Evolutionary conservation across 1,140 invertebrate genomes (phyloP).

Genomic region (Lasioglossum albipes): DNA sequence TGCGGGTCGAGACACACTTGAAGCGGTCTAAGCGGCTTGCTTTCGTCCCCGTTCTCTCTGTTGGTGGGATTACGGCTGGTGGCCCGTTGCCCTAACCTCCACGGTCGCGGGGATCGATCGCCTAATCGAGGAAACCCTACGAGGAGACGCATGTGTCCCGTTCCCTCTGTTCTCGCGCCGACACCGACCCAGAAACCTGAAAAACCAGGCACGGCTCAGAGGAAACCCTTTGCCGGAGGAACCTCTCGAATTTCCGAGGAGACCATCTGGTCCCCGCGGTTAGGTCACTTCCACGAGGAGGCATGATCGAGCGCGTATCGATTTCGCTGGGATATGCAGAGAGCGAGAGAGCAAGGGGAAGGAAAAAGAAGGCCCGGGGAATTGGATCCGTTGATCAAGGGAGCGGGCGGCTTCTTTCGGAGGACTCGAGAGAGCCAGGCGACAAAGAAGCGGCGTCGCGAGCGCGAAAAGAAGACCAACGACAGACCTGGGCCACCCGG

Average conservation of each 20-base stretch:
- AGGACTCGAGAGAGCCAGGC: neutral
- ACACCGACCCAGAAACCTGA: slow-evolving; percentile 24
- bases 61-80: neutral
- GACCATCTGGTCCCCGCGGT: neutral
- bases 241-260: neutral
- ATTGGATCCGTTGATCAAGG: slow-evolving; percentile 39
- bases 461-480: too few relatives aligned
- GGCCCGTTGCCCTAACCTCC: neutral
- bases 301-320: too few relatives aligned
- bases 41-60: neutral
- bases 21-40: slow-evolving; percentile 5
- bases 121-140: slow-evolving; percentile 10
- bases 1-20: slow-evolving; percentile 9
- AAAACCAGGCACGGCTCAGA: neutral
- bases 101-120: slow-evolving; percentile 10
- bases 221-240: neutral
- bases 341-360: neutral
- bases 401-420: slow-evolving; percentile 13
- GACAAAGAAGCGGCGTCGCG: too few relatives aligned
- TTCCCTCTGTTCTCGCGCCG: too few relatives aligned
- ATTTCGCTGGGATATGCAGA: too few relatives aligned
- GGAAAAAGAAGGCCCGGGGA: neutral
- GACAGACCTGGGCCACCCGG: neutral
- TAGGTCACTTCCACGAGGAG: too few relatives aligned
- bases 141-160: neutral